Evolutionary conservation across 1,140 invertebrate genomes (phyloP), one percentile per base, ranked within the genome.

Genomic region (Euura lappo): DNA sequence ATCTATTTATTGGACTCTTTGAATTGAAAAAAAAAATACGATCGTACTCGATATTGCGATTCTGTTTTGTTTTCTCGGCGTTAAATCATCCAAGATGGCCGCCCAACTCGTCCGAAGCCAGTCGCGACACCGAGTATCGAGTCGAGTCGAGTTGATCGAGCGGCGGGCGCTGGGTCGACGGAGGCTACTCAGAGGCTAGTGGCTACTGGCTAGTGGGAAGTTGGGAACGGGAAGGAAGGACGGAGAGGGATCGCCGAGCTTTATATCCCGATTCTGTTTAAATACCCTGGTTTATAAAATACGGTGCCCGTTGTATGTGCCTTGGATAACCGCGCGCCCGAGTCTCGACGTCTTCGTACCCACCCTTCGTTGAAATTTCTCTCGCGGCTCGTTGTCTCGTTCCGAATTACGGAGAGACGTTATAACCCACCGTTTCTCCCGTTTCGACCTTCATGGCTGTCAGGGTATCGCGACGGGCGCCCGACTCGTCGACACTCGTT

Each of bases 371-470:
- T 76, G 79, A 70, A 77, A 78, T 80, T 75, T 77, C 79, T 77
- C 78, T n/a, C 8, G 51, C n/a, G n/a, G n/a, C n/a, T n/a, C n/a
- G n/a, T n/a, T 77, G 80, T 77, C 78, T n/a, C 8, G 51, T 60
- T 28, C 28, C 28, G 77, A 80, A 78, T 77, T 80, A 77, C 76
- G 74, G 66, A 75, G 43, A 68, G 76, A 82, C 78, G n/a, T n/a
- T n/a, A n/a, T n/a, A n/a, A n/a, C n/a, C n/a, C n/a, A n/a, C 28
- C 28, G 28, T 28, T 28, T 28, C 28, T 28, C 28, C 28, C 28
- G 28, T 28, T 28, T 79, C 79, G 80, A 85, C 79, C 79, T 87
- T 83, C 79, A 85, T 87, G 85, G 83, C 85, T 84, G 81, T 85
- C 84, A 86, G 79, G 79, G 78, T 76, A 82, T 72, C 75, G 70